Evolutionary conservation across 2,888 invertebrate genomes (phyloP).

Genomic region (Eledona agricola): DNA sequence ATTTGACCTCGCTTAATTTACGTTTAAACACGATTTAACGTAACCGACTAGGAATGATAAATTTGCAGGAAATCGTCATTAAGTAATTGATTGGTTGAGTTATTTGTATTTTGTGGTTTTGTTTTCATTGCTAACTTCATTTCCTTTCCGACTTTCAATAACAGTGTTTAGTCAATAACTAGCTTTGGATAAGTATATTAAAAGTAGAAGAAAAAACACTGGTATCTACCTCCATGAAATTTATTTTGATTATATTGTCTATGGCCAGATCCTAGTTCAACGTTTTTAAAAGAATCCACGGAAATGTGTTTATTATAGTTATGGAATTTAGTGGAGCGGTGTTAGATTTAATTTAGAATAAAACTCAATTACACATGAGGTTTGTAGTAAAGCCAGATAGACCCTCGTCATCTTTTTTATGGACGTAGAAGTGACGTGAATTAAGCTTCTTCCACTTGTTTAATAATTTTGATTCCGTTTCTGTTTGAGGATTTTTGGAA

Average conservation of each 20-base stretch:
- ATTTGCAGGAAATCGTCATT: slow-evolving; percentile 20
- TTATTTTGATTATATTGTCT: too few relatives aligned
- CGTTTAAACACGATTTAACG: slow-evolving; percentile 20
- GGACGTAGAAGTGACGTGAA: slow-evolving; percentile 12
- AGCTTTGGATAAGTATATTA: slow-evolving; percentile 14
- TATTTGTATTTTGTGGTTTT: slow-evolving; percentile 15
- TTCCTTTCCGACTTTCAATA: slow-evolving; percentile 23
- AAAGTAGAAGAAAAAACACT: slow-evolving; percentile 21
- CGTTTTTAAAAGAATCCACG: too few relatives aligned
- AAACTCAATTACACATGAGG: slow-evolving; percentile 15
- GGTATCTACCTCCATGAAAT: too few relatives aligned
- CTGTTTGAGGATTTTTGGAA: too few relatives aligned
- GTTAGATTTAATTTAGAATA: slow-evolving; percentile 23
- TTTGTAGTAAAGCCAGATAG: slow-evolving; percentile 3
- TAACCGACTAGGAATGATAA: slow-evolving; percentile 1
- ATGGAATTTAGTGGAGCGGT: slow-evolving; percentile 11
- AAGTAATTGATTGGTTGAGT: slow-evolving; percentile 22
- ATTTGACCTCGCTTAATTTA: slow-evolving; percentile 32
- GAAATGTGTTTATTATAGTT: too few relatives aligned
- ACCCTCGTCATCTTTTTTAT: slow-evolving; percentile 19
- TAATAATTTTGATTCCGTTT: slow-evolving; percentile 3
- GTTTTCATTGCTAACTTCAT: slow-evolving; percentile 14
- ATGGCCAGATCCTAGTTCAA: too few relatives aligned
- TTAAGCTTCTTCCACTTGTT: slow-evolving; percentile 5
- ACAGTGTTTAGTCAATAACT: slow-evolving; percentile 30